A percentile compares a stretch with the other conserved stretches of the same genome.
phyloP scores from a whole-genome alignment of 2,113 vertebrate genomes.

The Coregonus clupeaformis region DNA sequence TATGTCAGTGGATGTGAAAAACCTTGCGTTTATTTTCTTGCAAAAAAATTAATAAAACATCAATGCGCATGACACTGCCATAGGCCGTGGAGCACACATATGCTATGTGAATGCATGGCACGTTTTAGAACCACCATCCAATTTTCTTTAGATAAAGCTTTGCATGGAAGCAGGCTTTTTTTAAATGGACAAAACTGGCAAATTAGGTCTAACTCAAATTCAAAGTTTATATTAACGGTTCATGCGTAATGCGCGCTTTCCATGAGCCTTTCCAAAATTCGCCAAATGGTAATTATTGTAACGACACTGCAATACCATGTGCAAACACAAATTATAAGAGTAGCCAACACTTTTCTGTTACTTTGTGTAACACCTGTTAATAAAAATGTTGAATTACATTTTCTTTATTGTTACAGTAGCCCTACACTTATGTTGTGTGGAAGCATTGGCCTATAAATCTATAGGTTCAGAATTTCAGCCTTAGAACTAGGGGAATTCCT shows the following conservation, averaged over 20 bases:
- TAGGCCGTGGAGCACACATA: too few species aligned
- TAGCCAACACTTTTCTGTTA: background rate
- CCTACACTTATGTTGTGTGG: background rate
- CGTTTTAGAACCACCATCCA: too few species aligned
- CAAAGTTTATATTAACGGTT: background rate
- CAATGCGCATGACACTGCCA: too few species aligned
- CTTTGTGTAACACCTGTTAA: background rate
- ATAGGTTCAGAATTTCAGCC: background rate
- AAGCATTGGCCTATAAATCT: background rate
- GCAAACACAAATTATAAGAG: background rate
- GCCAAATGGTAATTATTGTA: background rate
- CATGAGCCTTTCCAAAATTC: slow-evolving; percentile 9
- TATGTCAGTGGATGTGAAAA: too few species aligned
- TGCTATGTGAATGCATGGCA: too few species aligned
- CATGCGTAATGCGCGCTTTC: background rate
- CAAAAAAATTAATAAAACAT: too few species aligned
- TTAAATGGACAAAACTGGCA: too few species aligned
- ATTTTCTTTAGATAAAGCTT: too few species aligned
- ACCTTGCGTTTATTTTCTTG: too few species aligned
- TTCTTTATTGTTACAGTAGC: background rate
- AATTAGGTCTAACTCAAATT: background rate
- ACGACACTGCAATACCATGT: background rate
- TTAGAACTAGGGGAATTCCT: too few species aligned
- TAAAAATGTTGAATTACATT: background rate
- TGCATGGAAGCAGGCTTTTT: too few species aligned